Evolutionary conservation across 2,888 invertebrate species (phyloP).

Genomic region (Selenia dentaria): DNA sequence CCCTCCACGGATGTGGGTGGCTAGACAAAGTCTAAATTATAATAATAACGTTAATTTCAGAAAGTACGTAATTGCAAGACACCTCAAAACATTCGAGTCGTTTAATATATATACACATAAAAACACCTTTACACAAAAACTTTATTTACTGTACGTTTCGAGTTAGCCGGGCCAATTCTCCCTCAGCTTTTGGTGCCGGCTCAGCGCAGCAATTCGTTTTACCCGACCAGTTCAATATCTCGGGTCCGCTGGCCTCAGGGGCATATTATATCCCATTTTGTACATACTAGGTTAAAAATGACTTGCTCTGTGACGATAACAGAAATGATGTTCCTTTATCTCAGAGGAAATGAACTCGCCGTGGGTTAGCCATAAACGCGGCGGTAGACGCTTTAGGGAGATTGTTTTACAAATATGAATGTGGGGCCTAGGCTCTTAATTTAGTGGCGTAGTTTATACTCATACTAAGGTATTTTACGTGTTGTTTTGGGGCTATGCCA

Average conservation of each 20-base stretch:
- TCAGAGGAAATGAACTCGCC: conserved; percentile 51
- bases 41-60: too few relatives aligned
- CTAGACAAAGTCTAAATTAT: too few relatives aligned
- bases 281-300: conserved; percentile 67
- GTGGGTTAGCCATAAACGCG: conserved; percentile 36
- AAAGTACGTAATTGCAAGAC: too few relatives aligned
- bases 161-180: conserved; percentile 41
- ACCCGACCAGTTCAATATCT: conserved; percentile 59
- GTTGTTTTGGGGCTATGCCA: not conserved
- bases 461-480: conserved; percentile 8
- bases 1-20: too few relatives aligned
- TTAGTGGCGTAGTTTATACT: conserved; percentile 1
- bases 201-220: conserved; percentile 52
- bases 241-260: conserved; percentile 61
- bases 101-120: too few relatives aligned
- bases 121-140: conserved; percentile 20
- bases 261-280: conserved; percentile 59
- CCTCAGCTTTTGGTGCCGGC: conserved; percentile 42
- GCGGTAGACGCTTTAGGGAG: conserved; percentile 25
- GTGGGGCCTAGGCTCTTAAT: conserved; percentile 10
- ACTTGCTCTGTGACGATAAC: conserved; percentile 66
- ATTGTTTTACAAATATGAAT: conserved; percentile 26
- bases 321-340: conserved; percentile 64
- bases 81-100: too few relatives aligned
- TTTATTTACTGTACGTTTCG: conserved; percentile 28